Evolutionary conservation across 1,140 invertebrate genomes (phyloP).

Genomic region (Leptopilina boulardi): DNA sequence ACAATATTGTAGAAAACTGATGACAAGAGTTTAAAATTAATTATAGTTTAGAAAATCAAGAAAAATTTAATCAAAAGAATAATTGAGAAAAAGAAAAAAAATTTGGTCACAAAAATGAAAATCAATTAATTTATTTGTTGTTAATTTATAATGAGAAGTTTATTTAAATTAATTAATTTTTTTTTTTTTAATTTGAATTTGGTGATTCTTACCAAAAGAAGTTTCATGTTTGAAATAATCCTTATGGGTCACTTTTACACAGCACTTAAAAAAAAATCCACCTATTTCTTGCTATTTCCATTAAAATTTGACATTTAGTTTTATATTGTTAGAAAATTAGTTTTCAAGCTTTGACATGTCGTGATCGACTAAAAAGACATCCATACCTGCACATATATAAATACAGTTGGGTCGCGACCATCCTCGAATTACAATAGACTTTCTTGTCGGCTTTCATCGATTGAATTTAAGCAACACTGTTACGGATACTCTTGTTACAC

Average conservation of each 20-base stretch:
- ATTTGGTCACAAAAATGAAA: too few relatives aligned
- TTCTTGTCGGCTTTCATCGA: constrained; percentile 76
- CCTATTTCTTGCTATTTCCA: constrained; percentile 30
- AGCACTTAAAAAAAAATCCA: constrained; percentile 47
- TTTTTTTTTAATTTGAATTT: background rate
- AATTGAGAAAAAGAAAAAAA: too few relatives aligned
- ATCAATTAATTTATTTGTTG: too few relatives aligned
- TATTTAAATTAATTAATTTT: too few relatives aligned
- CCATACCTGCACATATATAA: constrained; percentile 74
- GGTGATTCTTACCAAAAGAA: constrained; percentile 58
- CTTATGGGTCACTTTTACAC: constrained; percentile 59
- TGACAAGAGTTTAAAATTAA: too few relatives aligned
- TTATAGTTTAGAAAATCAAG: too few relatives aligned
- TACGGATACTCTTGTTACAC: constrained; percentile 69
- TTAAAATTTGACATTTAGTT: constrained; percentile 49
- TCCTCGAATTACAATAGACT: constrained; percentile 76
- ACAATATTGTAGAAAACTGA: too few relatives aligned
- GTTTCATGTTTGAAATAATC: constrained; percentile 61
- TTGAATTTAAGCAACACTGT: constrained; percentile 72
- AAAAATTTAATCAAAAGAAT: too few relatives aligned
- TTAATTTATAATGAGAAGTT: too few relatives aligned
- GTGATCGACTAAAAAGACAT: constrained; percentile 68
- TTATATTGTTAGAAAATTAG: constrained; percentile 51
- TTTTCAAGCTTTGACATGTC: constrained; percentile 65
- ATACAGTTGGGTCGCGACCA: constrained; percentile 74